Evolutionary conservation across 2,113 vertebrate genomes (phyloP).

Genomic region (Tragulus kanchil): DNA sequence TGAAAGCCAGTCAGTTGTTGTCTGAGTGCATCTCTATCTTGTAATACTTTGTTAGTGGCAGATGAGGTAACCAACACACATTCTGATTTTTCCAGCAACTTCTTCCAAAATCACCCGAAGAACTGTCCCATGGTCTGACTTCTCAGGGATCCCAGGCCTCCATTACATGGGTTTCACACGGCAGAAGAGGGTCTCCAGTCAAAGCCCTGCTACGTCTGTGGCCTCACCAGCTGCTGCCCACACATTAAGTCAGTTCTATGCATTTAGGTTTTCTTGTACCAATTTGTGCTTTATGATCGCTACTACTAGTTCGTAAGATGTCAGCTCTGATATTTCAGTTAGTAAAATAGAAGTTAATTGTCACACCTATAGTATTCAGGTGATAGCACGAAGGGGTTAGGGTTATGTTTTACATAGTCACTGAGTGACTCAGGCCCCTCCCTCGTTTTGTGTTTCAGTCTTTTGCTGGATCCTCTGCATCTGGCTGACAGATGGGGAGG

Average conservation of each 20-base stretch:
- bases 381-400: background rate
- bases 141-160: background rate
- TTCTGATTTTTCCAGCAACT: background rate
- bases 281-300: background rate
- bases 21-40: background rate
- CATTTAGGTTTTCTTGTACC: background rate
- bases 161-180: background rate
- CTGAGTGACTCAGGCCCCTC: background rate
- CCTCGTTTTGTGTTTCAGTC: background rate
- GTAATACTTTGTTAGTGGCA: background rate
- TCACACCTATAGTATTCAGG: background rate
- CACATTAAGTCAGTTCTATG: background rate
- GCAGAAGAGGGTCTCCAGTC: background rate
- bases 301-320: background rate
- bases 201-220: background rate
- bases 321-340: background rate
- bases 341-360: background rate
- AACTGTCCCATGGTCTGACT: background rate
- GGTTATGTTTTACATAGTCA: background rate
- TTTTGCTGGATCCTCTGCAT: background rate
- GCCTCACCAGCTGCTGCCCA: background rate
- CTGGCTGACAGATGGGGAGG: slow-evolving; percentile 34
- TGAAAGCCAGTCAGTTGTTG: background rate
- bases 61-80: background rate
- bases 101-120: background rate